Evolutionary conservation across 2,888 invertebrate species (phyloP).

Genomic region (Drosophila colorata): DNA sequence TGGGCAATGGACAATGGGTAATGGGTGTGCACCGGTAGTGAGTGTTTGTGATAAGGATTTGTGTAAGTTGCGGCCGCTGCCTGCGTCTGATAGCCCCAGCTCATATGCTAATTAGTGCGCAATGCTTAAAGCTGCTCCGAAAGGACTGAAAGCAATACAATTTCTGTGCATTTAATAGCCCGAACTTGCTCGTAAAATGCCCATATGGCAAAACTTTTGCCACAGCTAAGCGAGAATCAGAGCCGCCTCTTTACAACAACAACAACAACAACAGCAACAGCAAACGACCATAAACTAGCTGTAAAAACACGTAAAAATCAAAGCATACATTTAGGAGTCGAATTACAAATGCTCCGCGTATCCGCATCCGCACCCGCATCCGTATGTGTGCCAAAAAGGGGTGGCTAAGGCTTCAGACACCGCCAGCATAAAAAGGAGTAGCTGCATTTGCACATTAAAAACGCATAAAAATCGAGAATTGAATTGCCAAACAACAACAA

Average conservation of each 20-base stretch:
- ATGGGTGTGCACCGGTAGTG: slow-evolving; percentile 4
- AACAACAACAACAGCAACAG: background rate
- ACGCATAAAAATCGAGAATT: slow-evolving; percentile 72
- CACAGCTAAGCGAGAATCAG: slow-evolving; percentile 25
- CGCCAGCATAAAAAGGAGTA: slow-evolving; percentile 66
- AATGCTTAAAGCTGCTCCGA: slow-evolving; percentile 21
- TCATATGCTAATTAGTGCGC: slow-evolving; percentile 68
- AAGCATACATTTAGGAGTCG: slow-evolving; percentile 71
- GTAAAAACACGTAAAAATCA: slow-evolving; percentile 67
- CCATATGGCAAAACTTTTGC: slow-evolving; percentile 43
- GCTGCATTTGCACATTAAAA: slow-evolving; percentile 75
- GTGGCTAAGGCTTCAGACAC: slow-evolving; percentile 25
- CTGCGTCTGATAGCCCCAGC: slow-evolving; percentile 30
- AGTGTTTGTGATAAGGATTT: slow-evolving; percentile 71
- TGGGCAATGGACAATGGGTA: slow-evolving; percentile 35
- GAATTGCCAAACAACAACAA: slow-evolving; percentile 57
- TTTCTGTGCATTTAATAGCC: slow-evolving; percentile 10
- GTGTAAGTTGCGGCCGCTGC: slow-evolving; percentile 54
- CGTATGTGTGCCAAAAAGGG: slow-evolving; percentile 37
- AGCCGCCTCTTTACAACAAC: slow-evolving; percentile 15
- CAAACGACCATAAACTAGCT: slow-evolving; percentile 53
- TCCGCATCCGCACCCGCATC: background rate
- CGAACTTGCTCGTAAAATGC: slow-evolving; percentile 30
- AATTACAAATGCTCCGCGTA: slow-evolving; percentile 51
- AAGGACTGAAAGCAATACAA: slow-evolving; percentile 1